A percentile compares a stretch with the other conserved stretches of the same genome.
Evolutionary conservation across 2,797 vertebrate genomes (phyloP).

Genomic region (Moxostoma hubbsi): DNA sequence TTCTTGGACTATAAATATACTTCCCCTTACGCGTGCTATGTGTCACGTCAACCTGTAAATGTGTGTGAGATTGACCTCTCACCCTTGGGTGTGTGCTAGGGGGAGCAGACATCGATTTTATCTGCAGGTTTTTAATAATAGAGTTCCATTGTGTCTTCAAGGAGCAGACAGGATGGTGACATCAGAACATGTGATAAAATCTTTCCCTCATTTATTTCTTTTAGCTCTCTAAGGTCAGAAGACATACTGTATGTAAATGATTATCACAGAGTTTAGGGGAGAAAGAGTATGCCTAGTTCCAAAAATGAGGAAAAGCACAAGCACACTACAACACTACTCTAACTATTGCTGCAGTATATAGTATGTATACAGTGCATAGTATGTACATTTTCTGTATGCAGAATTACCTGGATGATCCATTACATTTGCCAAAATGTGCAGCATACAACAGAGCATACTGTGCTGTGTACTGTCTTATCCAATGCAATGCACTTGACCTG

Average conservation of each 20-base stretch:
- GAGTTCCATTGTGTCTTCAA: conserved; percentile 3
- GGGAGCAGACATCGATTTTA: conserved; percentile 29
- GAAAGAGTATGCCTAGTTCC: neutral
- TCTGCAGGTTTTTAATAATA: conserved; percentile 44
- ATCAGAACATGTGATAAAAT: conserved; percentile 38
- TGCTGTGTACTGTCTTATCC: too few species aligned
- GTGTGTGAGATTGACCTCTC: conserved; percentile 36
- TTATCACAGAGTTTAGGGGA: conserved; percentile 13
- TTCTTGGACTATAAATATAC: conserved; percentile 35
- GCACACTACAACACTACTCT: too few species aligned
- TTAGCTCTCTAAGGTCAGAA: conserved; percentile 5
- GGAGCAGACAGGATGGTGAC: conserved; percentile 22
- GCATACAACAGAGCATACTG: too few species aligned
- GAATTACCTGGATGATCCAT: too few species aligned
- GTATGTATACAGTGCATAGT: too few species aligned
- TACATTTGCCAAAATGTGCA: too few species aligned
- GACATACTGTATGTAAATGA: neutral
- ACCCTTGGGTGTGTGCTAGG: conserved; percentile 32
- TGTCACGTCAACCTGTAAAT: conserved; percentile 39
- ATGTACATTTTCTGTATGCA: too few species aligned
- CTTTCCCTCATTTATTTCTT: neutral
- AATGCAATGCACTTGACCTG: too few species aligned
- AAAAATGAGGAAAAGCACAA: too few species aligned
- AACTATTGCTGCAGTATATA: too few species aligned
- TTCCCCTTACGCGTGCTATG: conserved; percentile 19